Conservation (phyloP, 2,113 vertebrate species). For the Dermatemys mawii region DNA sequence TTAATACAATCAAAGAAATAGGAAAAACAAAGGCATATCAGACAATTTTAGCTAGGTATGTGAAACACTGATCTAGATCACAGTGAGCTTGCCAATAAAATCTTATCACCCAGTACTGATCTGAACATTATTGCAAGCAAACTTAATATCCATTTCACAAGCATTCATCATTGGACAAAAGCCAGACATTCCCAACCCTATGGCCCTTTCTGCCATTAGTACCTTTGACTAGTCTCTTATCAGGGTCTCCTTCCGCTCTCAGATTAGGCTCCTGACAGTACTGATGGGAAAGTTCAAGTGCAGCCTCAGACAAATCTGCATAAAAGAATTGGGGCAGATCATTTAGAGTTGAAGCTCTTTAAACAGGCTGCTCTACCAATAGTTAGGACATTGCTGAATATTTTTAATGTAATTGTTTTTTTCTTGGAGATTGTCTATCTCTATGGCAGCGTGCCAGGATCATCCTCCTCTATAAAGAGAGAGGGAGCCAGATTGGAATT, state of each 20-base stretch:
- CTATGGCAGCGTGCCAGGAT: not conserved
- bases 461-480: not conserved
- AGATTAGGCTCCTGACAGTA: not conserved
- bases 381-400: fast-evolving
- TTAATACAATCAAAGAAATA: not conserved
- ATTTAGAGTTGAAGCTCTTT: not conserved
- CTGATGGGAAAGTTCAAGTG: not conserved
- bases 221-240: constrained; percentile 18
- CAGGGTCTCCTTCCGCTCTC: constrained; percentile 24
- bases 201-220: constrained; percentile 39
- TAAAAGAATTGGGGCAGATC: not conserved
- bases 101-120: constrained; percentile 41
- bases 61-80: constrained; percentile 34
- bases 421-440: not conserved
- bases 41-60: constrained; percentile 53
- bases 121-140: constrained; percentile 71
- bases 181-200: constrained; percentile 52
- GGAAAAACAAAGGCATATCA: constrained; percentile 25
- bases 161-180: constrained; percentile 51
- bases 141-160: constrained; percentile 29
- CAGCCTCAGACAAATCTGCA: not conserved
- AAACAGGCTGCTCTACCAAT: not conserved
- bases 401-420: fast-evolving
- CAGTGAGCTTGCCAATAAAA: too few species aligned
- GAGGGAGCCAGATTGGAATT: not conserved